Base-by-base conservation (phyloP, 2,888 invertebrate genomes). In the Yponomeuta sedellus region DNA sequence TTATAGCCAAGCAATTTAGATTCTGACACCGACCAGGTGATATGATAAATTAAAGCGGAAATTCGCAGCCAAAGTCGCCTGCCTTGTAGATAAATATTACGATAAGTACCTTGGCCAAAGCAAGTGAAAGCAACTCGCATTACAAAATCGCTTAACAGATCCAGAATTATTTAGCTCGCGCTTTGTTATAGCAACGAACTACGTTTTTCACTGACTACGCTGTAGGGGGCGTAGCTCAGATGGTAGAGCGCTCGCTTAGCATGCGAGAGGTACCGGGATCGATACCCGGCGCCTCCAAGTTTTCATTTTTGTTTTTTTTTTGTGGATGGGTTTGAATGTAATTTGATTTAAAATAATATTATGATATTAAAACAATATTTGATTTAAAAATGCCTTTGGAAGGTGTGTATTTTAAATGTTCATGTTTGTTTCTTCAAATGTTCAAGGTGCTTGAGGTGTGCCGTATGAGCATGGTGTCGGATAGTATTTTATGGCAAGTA, bases 261-360 rank as follows among this genome's bases (percentile, higher is more conserved):
- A 73, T 73, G 73, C 71, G 73, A 73, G 72, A 73, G 72, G 73
- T 72, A 72, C 71, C 71, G 72, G 72, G 72, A 75, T 77, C 76
- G 76, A 76, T 78, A 76, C 77, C 78, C 78, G 78, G 79, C 79
- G 78, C 77, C 77, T 79, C 77, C 65, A 65, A 58, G 0, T 39
- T 65, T 65, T 65, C 16, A n/a, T 6, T 28, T 57, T 28, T 52
- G 44, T 8, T 39, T 16, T 34, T 58, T 52, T 52, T 63, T 40
- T 63, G 10, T 63, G 20, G 58, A 2, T 58, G 5, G 20, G 11
- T 12, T 44, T 3, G 6, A 11, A 44, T 16, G n/a, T n/a, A n/a
- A n/a, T n/a, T n/a, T n/a, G n/a, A n/a, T n/a, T n/a, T n/a, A n/a
- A n/a, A n/a, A n/a, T n/a, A n/a, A n/a, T n/a, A n/a, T n/a, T n/a